Percentiles rank a stretch among this genome's conserved stretches.
These are phyloP conservation scores for Zaprionus gabonicus DNA, from an alignment of 1,140 invertebrate species.

Conservation along the genomic window DNA sequence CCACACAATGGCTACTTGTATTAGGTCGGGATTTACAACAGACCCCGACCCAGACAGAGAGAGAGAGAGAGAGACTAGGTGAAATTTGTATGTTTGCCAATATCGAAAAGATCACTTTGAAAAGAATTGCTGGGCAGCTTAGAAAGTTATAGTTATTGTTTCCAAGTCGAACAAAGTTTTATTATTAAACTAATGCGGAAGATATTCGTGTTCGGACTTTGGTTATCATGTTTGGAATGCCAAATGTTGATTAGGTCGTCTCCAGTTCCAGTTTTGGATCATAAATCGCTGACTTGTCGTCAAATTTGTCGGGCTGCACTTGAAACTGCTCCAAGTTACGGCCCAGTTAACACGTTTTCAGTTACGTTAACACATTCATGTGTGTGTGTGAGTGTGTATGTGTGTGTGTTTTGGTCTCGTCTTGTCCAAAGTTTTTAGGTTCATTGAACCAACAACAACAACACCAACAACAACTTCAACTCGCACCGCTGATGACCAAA, in stretches of 20 bases:
- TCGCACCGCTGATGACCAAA: constrained; percentile 60
- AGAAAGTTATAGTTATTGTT: constrained; percentile 43
- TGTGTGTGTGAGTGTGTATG: constrained; percentile 26
- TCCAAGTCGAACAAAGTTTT: background rate
- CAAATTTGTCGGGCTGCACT: constrained; percentile 47
- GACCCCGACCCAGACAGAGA: constrained; percentile 10
- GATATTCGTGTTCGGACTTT: constrained; percentile 15
- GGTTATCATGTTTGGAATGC: constrained; percentile 23
- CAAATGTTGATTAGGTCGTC: constrained; percentile 15
- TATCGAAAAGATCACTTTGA: constrained; percentile 18
- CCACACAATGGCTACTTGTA: constrained; percentile 34
- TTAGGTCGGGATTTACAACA: constrained; percentile 32
- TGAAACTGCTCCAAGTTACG: constrained; percentile 22
- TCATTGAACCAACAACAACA: constrained; percentile 49
- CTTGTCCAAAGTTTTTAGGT: constrained; percentile 34
- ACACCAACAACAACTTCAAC: constrained; percentile 9
- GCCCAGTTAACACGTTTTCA: constrained; percentile 43
- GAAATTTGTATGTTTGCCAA: constrained; percentile 58
- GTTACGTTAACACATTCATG: constrained; percentile 34
- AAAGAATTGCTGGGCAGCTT: constrained; percentile 53
- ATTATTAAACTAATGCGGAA: constrained; percentile 38
- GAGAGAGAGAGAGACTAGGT: constrained; percentile 30
- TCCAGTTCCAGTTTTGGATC: constrained; percentile 10
- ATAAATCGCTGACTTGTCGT: constrained; percentile 52
- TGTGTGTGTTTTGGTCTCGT: background rate